Evolutionary conservation across 2,888 invertebrate genomes (phyloP).

Genomic region (Maniola hyperantus): DNA sequence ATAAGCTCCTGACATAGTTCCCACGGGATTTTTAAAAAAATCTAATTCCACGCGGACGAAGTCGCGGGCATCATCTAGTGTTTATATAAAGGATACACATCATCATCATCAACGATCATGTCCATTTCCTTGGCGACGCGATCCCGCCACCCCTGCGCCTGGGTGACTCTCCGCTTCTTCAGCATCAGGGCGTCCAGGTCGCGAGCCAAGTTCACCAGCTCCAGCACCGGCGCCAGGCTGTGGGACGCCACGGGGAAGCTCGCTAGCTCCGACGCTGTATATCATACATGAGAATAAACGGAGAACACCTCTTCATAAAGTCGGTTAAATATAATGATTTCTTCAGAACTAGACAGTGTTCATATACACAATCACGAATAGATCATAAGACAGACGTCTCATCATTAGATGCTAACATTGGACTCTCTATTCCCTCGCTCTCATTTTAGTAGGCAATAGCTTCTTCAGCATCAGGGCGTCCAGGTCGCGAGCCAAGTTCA

Average conservation of each 20-base stretch:
- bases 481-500: conserved; percentile 89
- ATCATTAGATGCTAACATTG: not conserved
- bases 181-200: conserved; percentile 91
- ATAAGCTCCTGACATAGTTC: too few species aligned
- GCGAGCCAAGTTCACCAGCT: conserved; percentile 89
- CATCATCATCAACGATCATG: conserved; percentile 92
- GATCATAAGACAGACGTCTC: not conserved
- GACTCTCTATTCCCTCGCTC: not conserved
- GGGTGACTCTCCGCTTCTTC: conserved; percentile 83
- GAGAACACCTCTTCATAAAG: not conserved
- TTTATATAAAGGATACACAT: conserved; percentile 70
- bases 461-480: conserved; percentile 88
- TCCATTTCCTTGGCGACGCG: conserved; percentile 95
- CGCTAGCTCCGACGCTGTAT: conserved; percentile 90
- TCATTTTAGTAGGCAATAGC: conserved; percentile 42
- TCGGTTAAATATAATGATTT: not conserved
- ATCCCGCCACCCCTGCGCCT: conserved; percentile 92
- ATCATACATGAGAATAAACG: not conserved
- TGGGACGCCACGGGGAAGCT: conserved; percentile 89
- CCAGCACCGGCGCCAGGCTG: conserved; percentile 83
- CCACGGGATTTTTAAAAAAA: too few species aligned
- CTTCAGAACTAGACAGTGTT: not conserved
- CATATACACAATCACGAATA: not conserved
- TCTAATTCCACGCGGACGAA: too few species aligned
- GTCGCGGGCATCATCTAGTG: too few species aligned